Percentiles rank a stretch among this genome's conserved stretches.
phyloP scores from a whole-genome alignment of 2,113 vertebrate genomes.

The Leptocoma aspasia region DNA sequence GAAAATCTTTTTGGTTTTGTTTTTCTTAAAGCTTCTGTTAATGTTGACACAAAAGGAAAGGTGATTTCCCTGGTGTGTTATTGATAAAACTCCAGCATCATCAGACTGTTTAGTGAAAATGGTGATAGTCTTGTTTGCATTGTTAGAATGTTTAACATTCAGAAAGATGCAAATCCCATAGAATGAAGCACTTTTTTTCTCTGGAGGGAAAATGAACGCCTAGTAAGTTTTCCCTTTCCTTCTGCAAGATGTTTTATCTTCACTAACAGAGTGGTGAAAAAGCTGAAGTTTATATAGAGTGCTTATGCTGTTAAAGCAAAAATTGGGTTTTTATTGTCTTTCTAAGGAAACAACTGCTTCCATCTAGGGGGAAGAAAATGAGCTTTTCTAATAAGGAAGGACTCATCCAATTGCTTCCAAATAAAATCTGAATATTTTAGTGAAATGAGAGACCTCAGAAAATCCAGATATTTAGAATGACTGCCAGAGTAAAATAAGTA shows the following conservation, averaged over 20 bases:
- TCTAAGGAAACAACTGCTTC: neutral
- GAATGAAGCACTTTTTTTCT: neutral
- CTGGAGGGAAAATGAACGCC: neutral
- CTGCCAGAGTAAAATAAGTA: neutral
- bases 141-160: neutral
- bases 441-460: neutral
- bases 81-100: neutral
- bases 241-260: neutral
- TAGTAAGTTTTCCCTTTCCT: neutral
- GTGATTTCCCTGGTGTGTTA: neutral
- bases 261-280: neutral
- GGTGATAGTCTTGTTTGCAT: neutral
- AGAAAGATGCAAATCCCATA: neutral
- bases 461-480: neutral
- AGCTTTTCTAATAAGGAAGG: neutral
- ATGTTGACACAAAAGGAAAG: neutral
- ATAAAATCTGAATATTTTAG: neutral
- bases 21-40: neutral
- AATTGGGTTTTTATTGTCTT: neutral
- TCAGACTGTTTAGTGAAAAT: neutral
- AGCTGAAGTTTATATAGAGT: neutral
- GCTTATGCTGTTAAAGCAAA: slow-evolving; percentile 1
- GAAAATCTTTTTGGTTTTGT: neutral
- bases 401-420: neutral
- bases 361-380: neutral